Base-by-base conservation (phyloP, 2,888 invertebrate species). In the Scaptodrosophila latifasciaeformis region DNA sequence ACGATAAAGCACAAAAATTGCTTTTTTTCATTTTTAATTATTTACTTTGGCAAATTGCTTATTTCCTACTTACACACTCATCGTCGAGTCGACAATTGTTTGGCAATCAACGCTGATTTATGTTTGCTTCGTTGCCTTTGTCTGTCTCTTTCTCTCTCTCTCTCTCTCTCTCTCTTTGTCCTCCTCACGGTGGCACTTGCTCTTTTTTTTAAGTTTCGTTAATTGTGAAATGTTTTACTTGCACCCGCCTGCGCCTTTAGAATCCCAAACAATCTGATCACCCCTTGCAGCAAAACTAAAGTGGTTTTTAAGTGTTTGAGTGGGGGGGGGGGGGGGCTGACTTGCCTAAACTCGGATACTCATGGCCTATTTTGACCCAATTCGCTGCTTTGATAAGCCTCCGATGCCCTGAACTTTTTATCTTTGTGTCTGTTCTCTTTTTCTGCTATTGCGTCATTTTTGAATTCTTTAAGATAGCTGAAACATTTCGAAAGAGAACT, bases 31-130 rank as follows among this genome's bases (percentile, higher is more conserved):
- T 62, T 67, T 70, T 77, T 75, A 76, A 76, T 81, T 76, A 65
- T 79, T 81, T 75, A 65, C 70, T 64, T 67, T 67, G 81, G 57
- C 77, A 80, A 80, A 79, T 82, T 82, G 71, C 56, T 70, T 58
- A 78, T 70, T 82, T 82, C 81, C 79, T 74, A 59, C 63, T 79
- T 74, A 62, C 51, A 24, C 40, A 37, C 39, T 29, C 10, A 13
- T 30, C 3, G 37, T 13, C 17, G 37, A 9, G 4, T 13, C 37
- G 13, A 47, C 76, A 48, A 81, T 76, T 76, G 81, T 76, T 75
- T 76, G 69, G 68, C 76, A 76, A 81, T 76, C 75, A 75, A 56
- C 77, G 72, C 58, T 76, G 81, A 76, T 76, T 76, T 81, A 72
- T 65, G 65, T 47, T 53, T 59, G 54, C 44, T 58, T 37, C 47